Base-by-base conservation (phyloP, 2,113 vertebrate genomes). In the Poecilia latipinna region DNA sequence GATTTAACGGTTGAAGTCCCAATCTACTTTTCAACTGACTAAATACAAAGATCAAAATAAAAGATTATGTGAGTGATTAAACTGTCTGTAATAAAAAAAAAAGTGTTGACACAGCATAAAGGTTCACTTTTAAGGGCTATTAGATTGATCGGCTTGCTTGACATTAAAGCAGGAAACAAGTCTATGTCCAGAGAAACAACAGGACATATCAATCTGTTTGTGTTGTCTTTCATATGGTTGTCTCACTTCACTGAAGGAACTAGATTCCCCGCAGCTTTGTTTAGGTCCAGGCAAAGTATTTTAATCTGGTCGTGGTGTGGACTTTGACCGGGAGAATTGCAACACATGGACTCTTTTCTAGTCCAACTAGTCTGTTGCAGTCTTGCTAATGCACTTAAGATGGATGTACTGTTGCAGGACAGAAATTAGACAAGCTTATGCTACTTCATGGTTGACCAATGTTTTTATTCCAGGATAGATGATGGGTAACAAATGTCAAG, bases 261-360 rank as follows among this genome's bases (percentile, higher is more conserved):
- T 29, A 8, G n/a, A 29, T 28, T 28, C 32, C 22, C 12, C 62
- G 24, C 31, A 65, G 32, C 33, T 37, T 37, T 39, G 35, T 66
- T 66, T 39, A 66, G 65, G 33, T 4, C 24, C 33, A 4, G n/a
- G 11, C 10, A 8, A 24, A 26, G 65, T 26, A 17, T 67, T 67
- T 29, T 26, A 44, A 26, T 67, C 19, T 8, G 1, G 24, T 8
- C 26, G 39, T 26, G 24, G 4, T 17, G 12, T 8, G 26, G 65
- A 67, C 65, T 67, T 67, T 67, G 65, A 67, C 65, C 37, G 8
- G 37, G 26, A 57, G 7, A n/a, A 28, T 67, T 67, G 65, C 65
- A 67, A 67, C 65, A 67, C 65, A n/a, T 28, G 8, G 5, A 28
- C 17, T 67, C n/a, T 67, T 42, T 44, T 28, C 11, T 37, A 29